Percentiles rank a stretch among this genome's conserved stretches.
Conservation (phyloP, 2,113 vertebrate genomes). For the Macquaria australasica region DNA sequence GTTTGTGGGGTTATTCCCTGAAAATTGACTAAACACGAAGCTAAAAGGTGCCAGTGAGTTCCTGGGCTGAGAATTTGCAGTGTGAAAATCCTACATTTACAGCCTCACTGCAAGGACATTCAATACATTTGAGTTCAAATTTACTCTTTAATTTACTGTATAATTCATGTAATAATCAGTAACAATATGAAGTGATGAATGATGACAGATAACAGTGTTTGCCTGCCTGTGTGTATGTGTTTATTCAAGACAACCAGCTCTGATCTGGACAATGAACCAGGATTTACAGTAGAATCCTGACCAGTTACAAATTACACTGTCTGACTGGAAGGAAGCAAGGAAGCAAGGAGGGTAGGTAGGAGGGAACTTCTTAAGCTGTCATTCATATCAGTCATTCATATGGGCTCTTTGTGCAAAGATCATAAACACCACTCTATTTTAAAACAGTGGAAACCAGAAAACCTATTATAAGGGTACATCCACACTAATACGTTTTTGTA, state of each 20-base stretch:
- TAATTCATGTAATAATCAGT: not conserved
- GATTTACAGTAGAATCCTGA: constrained; percentile 10
- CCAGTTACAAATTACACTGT: constrained; percentile 18
- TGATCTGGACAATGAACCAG: constrained; percentile 42
- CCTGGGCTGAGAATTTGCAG: too few relatives aligned
- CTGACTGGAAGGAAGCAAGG: not conserved
- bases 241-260: not conserved
- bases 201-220: not conserved
- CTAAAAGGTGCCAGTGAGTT: too few relatives aligned
- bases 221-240: not conserved
- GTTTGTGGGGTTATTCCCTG: too few relatives aligned
- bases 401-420: not conserved
- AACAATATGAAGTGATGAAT: too few relatives aligned
- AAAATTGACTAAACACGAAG: too few relatives aligned
- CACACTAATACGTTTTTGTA: too few relatives aligned
- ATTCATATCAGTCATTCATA: not conserved
- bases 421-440: not conserved
- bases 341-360: not conserved
- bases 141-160: too few relatives aligned
- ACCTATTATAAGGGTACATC: not conserved
- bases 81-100: too few relatives aligned
- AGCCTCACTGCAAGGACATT: not conserved
- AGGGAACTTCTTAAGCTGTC: not conserved
- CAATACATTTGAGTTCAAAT: not conserved
- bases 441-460: not conserved